Evolutionary conservation across 1,140 invertebrate species (phyloP), one percentile per base, ranked within the genome.

Genomic region (Ips typographus): DNA sequence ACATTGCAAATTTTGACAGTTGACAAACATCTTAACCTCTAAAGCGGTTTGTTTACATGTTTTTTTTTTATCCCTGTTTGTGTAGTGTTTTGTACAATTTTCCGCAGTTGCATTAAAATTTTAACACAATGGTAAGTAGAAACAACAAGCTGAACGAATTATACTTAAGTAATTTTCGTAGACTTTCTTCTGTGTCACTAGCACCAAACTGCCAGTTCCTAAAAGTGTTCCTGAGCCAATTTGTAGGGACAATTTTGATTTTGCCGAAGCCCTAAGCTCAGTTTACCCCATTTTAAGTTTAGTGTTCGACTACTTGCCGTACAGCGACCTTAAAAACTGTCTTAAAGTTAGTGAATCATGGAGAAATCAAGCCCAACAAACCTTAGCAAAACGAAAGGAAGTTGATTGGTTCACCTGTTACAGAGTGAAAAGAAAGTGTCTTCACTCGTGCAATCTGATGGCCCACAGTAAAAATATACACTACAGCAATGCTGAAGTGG

Each of bases 221-320:
- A 37, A 62, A 49, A 41, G 47, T 2, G 41, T 67, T n/a, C 6
- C 44, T 3, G 42, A 37, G 36, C 55, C 43, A n/a, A 39, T 64
- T 41, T 38, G 65, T n/a, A 7, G 4, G 5, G 55, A 65, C 41
- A 62, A 74, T 61, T 75, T 76, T 49, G 40, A 72, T 44, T 73
- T 76, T 68, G 72, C 56, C 6, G 71, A 72, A 61, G 66, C 71
- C 37, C 55, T 76, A 5, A 65, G 64, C 42, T 72, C 71, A 39
- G 71, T 76, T 22, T 75, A 75, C 47, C 75, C 75, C 5, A 62
- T 76, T 55, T 44, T 75, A 38, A 72, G 75, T 22, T 66, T 76
- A 37, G 58, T 76, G 43, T 76, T 76, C 42, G 62, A 61, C 40
- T 76, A 75, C 59, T 65, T 76, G 44, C 66, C 71, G 38, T 70